Evolutionary conservation across 1,140 invertebrate genomes (phyloP).

Genomic region (Manduca sexta): DNA sequence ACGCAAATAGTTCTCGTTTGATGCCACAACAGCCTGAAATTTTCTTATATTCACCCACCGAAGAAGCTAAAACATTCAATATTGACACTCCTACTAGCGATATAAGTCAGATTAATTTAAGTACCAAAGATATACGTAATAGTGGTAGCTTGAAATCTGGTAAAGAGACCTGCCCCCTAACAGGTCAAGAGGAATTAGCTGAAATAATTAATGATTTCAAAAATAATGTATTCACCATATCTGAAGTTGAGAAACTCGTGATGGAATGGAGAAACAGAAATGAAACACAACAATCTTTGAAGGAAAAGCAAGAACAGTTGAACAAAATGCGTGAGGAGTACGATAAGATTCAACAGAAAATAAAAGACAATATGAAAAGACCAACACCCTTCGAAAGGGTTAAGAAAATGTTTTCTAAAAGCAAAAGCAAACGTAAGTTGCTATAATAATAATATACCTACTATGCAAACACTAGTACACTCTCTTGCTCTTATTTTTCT

Average conservation of each 20-base stretch:
- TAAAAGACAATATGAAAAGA: slow-evolving; percentile 82
- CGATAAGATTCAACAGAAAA: slow-evolving; percentile 84
- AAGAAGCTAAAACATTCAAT: slow-evolving; percentile 60
- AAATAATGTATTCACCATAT: slow-evolving; percentile 89
- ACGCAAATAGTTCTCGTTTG: slow-evolving; percentile 62
- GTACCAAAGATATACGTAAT: slow-evolving; percentile 52
- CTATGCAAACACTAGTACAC: too few species aligned
- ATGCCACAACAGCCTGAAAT: slow-evolving; percentile 58
- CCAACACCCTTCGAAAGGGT: slow-evolving; percentile 86
- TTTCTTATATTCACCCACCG: slow-evolving; percentile 61
- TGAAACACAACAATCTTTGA: slow-evolving; percentile 88
- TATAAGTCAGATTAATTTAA: slow-evolving; percentile 64
- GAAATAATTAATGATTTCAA: slow-evolving; percentile 93
- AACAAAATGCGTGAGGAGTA: slow-evolving; percentile 86
- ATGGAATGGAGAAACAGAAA: slow-evolving; percentile 89
- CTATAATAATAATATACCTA: background rate
- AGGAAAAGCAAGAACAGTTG: slow-evolving; percentile 87
- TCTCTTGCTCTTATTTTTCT: background rate
- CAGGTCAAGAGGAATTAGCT: slow-evolving; percentile 82
- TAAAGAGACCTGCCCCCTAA: slow-evolving; percentile 49
- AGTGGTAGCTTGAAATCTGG: slow-evolving; percentile 60
- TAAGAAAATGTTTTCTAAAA: slow-evolving; percentile 82
- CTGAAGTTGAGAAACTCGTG: slow-evolving; percentile 87
- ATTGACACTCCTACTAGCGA: slow-evolving; percentile 65
- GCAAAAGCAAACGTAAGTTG: slow-evolving; percentile 57